phyloP scores from a whole-genome alignment of 2,888 invertebrate genomes.

The Drymonia ruficornis region DNA sequence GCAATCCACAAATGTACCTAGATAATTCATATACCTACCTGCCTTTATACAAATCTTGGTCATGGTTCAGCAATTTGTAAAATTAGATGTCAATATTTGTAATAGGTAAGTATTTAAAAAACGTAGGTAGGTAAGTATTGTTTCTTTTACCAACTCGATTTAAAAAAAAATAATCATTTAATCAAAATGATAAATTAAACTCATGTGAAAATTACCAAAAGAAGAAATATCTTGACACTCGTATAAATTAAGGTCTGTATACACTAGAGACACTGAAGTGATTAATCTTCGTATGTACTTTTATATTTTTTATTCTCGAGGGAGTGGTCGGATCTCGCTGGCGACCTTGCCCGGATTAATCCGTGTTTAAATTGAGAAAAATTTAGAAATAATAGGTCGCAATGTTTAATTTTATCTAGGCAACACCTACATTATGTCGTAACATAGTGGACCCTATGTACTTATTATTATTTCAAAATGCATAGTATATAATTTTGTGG shows the following conservation, averaged over 20 bases:
- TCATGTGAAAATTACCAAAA: no score
- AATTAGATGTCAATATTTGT: no score
- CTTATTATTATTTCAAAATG: slow-evolving; percentile 40
- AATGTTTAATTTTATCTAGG: slow-evolving; percentile 47
- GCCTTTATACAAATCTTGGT: no score
- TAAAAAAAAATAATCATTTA: no score
- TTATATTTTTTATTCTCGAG: neutral
- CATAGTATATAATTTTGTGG: neutral
- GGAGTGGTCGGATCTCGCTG: neutral
- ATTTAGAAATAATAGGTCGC: slow-evolving; percentile 13
- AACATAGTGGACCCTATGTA: slow-evolving; percentile 65
- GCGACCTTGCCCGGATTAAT: neutral
- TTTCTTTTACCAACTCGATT: no score
- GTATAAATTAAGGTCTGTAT: slow-evolving; percentile 1
- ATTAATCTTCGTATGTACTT: neutral
- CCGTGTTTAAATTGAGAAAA: slow-evolving; percentile 4
- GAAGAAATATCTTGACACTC: neutral
- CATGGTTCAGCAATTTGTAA: no score
- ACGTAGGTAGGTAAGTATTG: no score
- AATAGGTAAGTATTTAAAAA: no score
- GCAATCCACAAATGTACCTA: no score
- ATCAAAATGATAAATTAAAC: no score
- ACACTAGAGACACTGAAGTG: neutral
- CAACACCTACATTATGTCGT: slow-evolving; percentile 49
- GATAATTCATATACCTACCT: no score